Evolutionary conservation across 2,888 invertebrate species (phyloP).

Genomic region (Hylaea fasciaria): DNA sequence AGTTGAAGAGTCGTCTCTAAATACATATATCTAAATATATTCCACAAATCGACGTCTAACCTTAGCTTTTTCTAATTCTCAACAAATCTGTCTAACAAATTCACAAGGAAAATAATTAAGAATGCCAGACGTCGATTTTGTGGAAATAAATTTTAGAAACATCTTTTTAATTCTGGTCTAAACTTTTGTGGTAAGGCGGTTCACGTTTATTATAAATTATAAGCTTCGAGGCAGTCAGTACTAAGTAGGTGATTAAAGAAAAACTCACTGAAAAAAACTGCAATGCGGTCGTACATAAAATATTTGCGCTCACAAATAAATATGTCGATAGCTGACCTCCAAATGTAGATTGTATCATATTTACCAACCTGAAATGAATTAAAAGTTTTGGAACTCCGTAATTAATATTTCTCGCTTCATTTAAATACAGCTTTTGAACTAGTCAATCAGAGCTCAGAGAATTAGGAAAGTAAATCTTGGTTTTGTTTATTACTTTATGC

Average conservation of each 20-base stretch:
- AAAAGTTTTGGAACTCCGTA: not conserved
- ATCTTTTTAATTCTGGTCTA: too few relatives aligned
- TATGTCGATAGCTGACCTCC: slow-evolving; percentile 52
- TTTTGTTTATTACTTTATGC: slow-evolving; percentile 24
- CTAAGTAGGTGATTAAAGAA: not conserved
- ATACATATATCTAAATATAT: too few relatives aligned
- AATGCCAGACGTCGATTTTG: too few relatives aligned
- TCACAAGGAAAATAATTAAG: too few relatives aligned
- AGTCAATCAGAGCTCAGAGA: slow-evolving; percentile 26
- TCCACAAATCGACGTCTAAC: too few relatives aligned
- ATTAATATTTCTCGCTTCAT: slow-evolving; percentile 9
- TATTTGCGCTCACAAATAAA: slow-evolving; percentile 48
- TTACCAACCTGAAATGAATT: slow-evolving; percentile 52
- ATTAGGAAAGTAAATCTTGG: slow-evolving; percentile 28
- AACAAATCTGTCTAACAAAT: too few relatives aligned
- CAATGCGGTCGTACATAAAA: slow-evolving; percentile 59
- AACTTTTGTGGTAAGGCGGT: too few relatives aligned
- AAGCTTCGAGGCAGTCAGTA: too few relatives aligned
- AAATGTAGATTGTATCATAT: slow-evolving; percentile 52
- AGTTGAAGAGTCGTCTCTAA: too few relatives aligned
- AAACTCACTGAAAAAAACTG: slow-evolving; percentile 61
- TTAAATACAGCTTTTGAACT: slow-evolving; percentile 22
- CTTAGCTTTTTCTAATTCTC: too few relatives aligned
- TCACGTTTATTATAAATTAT: too few relatives aligned
- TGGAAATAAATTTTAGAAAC: too few relatives aligned